Conservation (phyloP, 2,888 invertebrate genomes). For the Bellardia bayeri region DNA sequence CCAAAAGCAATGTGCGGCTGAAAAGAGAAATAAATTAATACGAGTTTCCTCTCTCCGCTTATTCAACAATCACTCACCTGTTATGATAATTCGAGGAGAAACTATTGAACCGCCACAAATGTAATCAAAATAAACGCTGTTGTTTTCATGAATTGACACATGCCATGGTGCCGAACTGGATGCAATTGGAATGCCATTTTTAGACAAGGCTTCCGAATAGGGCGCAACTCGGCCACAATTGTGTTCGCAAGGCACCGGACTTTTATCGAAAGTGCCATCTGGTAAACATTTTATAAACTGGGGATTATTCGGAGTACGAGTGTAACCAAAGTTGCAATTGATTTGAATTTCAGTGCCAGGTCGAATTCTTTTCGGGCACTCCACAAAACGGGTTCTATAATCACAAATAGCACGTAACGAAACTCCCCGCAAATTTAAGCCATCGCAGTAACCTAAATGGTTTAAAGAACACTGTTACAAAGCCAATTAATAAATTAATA, state of each 20-base stretch:
- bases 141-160: slow-evolving; percentile 74
- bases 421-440: slow-evolving; percentile 8
- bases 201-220: slow-evolving; percentile 63
- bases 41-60: background rate
- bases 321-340: slow-evolving; percentile 54
- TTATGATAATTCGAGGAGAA: slow-evolving; percentile 75
- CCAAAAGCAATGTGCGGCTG: slow-evolving; percentile 77
- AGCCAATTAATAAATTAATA: background rate
- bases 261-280: slow-evolving; percentile 48
- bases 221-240: slow-evolving; percentile 75
- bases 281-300: slow-evolving; percentile 39
- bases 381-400: background rate
- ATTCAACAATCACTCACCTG: slow-evolving; percentile 72
- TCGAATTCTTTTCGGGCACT: slow-evolving; percentile 44
- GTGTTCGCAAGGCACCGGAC: slow-evolving; percentile 68
- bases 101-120: slow-evolving; percentile 78
- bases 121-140: slow-evolving; percentile 55
- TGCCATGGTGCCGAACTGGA: slow-evolving; percentile 78
- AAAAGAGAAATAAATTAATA: slow-evolving; percentile 14
- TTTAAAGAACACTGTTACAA: background rate
- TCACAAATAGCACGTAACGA: slow-evolving; percentile 51
- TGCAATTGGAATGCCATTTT: slow-evolving; percentile 68
- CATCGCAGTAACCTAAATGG: slow-evolving; percentile 59
- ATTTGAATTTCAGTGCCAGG: slow-evolving; percentile 64
- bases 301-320: background rate